These are phyloP conservation scores for Cecropterus lyciades DNA, from an alignment of 1,140 invertebrate species.

Conservation along the genomic window DNA sequence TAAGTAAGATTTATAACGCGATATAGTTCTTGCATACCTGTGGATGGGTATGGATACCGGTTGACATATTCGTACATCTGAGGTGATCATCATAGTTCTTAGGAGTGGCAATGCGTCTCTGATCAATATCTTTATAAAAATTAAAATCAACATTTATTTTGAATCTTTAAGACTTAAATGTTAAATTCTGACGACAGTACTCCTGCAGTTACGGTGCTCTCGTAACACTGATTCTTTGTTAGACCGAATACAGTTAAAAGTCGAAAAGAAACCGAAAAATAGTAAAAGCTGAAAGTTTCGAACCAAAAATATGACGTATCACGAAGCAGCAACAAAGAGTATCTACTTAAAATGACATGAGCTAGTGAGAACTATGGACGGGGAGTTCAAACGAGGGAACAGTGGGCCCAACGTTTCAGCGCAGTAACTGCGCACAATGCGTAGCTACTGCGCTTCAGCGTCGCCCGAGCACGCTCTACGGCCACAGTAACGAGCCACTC, in stretches of 20 bases:
- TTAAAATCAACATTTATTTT: too few relatives aligned
- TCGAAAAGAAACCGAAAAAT: slow-evolving; percentile 19
- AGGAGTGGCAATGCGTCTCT: too few relatives aligned
- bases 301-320: slow-evolving; percentile 28
- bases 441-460: background rate
- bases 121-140: too few relatives aligned
- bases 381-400: slow-evolving; percentile 26
- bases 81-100: too few relatives aligned
- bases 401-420: background rate
- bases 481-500: slow-evolving; percentile 69
- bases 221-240: slow-evolving; percentile 18
- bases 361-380: slow-evolving; percentile 30
- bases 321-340: slow-evolving; percentile 19
- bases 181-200: too few relatives aligned
- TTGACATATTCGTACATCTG: too few relatives aligned
- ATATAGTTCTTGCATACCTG: too few relatives aligned
- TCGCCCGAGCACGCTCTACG: slow-evolving; percentile 27
- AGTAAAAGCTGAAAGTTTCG: slow-evolving; percentile 19
- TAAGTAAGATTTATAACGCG: too few relatives aligned
- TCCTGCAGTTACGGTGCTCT: too few relatives aligned
- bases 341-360: slow-evolving; percentile 30
- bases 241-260: slow-evolving; percentile 20
- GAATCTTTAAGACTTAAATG: too few relatives aligned
- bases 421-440: slow-evolving; percentile 14
- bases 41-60: too few relatives aligned